Evolutionary conservation across 2,888 invertebrate genomes (phyloP).

Genomic region (Vannuccia rotundouncinata): DNA sequence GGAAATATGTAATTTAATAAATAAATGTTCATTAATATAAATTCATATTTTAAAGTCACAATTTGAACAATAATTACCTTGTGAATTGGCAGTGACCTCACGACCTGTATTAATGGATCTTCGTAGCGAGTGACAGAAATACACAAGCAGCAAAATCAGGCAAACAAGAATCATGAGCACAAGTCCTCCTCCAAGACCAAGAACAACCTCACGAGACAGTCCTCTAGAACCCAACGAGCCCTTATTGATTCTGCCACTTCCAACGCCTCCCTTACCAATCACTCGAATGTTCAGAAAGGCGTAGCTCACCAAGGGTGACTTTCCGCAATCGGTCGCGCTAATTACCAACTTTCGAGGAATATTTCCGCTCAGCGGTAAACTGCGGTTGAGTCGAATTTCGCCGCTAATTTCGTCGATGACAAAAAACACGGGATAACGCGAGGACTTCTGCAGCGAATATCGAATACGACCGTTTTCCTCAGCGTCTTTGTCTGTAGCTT

Average conservation of each 20-base stretch:
- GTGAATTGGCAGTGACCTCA: too few relatives aligned
- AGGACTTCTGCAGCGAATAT: background rate
- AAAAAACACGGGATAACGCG: background rate
- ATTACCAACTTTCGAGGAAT: background rate
- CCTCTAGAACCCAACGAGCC: background rate
- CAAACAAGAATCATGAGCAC: conserved; percentile 32
- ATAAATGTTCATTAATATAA: too few relatives aligned
- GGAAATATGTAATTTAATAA: too few relatives aligned
- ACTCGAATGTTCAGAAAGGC: background rate
- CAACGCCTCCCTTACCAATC: background rate
- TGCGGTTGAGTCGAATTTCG: conserved; percentile 1
- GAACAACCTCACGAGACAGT: conserved; percentile 22
- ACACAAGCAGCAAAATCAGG: conserved; percentile 22
- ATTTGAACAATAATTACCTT: too few relatives aligned
- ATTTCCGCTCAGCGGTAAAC: background rate
- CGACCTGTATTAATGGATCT: too few relatives aligned
- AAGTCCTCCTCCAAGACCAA: conserved; percentile 31
- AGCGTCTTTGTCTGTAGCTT: conserved; percentile 25
- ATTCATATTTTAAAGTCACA: too few relatives aligned
- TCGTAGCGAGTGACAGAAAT: conserved; percentile 2
- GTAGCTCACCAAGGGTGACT: background rate
- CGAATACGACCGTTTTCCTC: conserved; percentile 13
- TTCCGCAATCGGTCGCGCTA: background rate
- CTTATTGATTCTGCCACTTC: background rate
- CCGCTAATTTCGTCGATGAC: background rate